Evolutionary conservation across 2,113 vertebrate genomes (phyloP).

Genomic region (Leptocoma aspasia): DNA sequence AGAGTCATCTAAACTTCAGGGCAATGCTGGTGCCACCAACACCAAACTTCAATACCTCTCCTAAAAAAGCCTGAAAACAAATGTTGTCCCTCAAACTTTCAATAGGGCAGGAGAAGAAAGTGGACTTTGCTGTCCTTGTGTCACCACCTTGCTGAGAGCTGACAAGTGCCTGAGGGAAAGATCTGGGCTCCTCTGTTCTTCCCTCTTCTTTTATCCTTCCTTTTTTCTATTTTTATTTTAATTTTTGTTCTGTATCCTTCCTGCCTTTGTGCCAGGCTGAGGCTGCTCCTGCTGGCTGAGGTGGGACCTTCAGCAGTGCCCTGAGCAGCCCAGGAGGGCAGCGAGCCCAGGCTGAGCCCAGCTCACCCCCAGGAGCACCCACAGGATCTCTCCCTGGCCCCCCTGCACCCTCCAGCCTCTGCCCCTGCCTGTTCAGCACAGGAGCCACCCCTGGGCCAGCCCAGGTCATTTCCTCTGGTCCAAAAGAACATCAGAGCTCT

Average conservation of each 20-base stretch:
- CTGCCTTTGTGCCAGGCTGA: neutral
- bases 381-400: rapidly evolving
- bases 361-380: rapidly evolving
- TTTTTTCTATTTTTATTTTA: rapidly evolving
- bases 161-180: neutral
- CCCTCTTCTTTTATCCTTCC: neutral
- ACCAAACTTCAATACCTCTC: neutral
- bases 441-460: neutral
- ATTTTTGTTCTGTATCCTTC: neutral
- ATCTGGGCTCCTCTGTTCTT: neutral
- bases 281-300: neutral
- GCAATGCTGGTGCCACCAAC: neutral
- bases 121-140: neutral
- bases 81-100: neutral
- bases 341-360: rapidly evolving
- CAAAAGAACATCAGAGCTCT: neutral
- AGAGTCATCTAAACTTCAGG: neutral
- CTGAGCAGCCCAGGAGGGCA: neutral
- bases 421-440: neutral
- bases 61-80: neutral
- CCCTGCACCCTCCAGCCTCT: no score
- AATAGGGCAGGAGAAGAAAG: neutral
- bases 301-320: neutral
- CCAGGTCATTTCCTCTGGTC: neutral
- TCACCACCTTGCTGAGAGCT: neutral